Percentiles rank a stretch among this genome's conserved stretches.
Evolutionary conservation across 2,797 vertebrate genomes (phyloP).

Genomic region (Tenualosa thibaudeaui): DNA sequence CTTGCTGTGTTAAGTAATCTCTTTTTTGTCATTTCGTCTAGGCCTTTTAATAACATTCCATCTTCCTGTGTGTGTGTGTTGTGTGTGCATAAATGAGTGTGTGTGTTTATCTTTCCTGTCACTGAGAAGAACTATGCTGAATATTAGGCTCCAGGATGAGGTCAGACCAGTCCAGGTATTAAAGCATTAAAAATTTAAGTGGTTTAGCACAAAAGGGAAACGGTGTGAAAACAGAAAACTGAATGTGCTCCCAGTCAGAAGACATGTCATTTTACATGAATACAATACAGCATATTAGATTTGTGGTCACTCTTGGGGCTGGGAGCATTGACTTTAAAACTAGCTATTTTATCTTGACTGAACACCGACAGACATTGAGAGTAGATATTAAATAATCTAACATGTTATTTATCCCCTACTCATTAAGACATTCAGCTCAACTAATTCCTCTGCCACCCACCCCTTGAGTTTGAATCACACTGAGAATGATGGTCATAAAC

Average conservation of each 20-base stretch:
- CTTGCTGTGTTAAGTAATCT: conserved; percentile 26
- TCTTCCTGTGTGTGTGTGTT: background rate
- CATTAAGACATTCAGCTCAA: background rate
- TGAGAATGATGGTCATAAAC: background rate
- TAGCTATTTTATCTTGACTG: background rate
- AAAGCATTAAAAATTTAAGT: conserved; percentile 10
- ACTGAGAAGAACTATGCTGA: background rate
- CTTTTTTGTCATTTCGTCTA: conserved; percentile 13
- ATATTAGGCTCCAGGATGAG: background rate
- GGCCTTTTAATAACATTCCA: conserved; percentile 17
- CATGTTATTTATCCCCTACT: background rate
- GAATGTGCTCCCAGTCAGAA: background rate
- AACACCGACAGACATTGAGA: background rate
- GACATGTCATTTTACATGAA: background rate
- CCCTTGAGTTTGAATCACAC: background rate
- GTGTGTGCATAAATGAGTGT: background rate
- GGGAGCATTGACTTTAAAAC: background rate
- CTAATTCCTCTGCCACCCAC: background rate
- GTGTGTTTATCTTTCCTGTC: background rate
- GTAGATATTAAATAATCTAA: background rate
- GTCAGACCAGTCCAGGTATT: conserved; percentile 15
- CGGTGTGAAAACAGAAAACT: background rate
- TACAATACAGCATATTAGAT: background rate
- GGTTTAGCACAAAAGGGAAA: background rate
- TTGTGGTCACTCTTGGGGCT: background rate